Base-by-base conservation (phyloP, 2,888 invertebrate genomes). In the Andricus curvator region DNA sequence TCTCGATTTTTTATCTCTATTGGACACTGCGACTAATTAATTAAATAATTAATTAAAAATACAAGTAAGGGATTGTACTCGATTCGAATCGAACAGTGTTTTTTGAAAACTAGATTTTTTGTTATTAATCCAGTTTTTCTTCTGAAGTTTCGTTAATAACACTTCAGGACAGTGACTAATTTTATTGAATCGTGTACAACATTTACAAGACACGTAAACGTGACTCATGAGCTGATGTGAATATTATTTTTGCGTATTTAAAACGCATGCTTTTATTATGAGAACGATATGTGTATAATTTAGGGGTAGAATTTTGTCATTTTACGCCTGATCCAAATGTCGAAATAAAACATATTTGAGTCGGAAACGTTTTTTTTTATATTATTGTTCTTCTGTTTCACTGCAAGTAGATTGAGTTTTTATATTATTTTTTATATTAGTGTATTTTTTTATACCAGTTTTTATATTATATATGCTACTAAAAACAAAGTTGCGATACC, bases 181-280 rank as follows among this genome's bases (percentile, higher is more conserved):
- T 74, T 56, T 70, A 15, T 70, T 48, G 4, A 70, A 70, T 48
- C 48, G 22, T 70, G 6, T 70, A 22, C 22, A 48, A 70, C 15
- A 74, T 74, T 51, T 51, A 56, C 33, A 74, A 56, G 17, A 29
- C 64, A 74, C 33, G 56, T 48, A 11, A 74, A 37, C 51, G 25
- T 48, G 29, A 51, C 33, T 70, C 9, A 29, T 70, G 74, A 74
- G 74, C 29, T 51, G 56, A 74, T 74, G 56, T 74, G 74, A 56
- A 74, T 74, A 56, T 74, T 70, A 25, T 51, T 74, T 74, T 74
- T 51, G 74, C 51, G 74, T 51, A 74, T 56, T 74, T 51, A 70
- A 70, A 48, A 70, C 20, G 70, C 70, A 48, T 51, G 70, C 48
- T 70, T 70, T 74, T 74, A 33, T 74, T 74, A 74, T 25, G 70